Base-by-base conservation (phyloP, 2,888 invertebrate genomes). In the Halictus ligatus region DNA sequence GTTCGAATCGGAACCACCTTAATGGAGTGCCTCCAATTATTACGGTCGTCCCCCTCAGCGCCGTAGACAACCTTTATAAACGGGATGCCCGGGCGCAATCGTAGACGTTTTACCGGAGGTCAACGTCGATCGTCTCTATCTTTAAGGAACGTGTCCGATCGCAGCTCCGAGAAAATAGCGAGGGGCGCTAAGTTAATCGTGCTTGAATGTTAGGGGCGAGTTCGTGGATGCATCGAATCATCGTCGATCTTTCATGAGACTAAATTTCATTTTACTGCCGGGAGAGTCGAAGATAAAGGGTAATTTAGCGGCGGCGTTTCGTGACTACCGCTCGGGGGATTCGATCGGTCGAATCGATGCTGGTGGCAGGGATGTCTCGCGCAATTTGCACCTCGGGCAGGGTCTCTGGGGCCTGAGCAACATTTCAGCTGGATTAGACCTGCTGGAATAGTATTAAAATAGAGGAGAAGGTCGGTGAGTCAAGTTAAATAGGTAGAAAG, bases 11-110 rank as follows among this genome's bases (percentile, higher is more conserved):
- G 69, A 40, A 86, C 84, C 84, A 85, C 86, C 87, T 88, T 86
- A 78, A 81, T 83, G 83, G 84, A 87, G 81, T 79, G 80, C 78
- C 80, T 80, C 83, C 91, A 90, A 92, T 92, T 89, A 91, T 91
- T 88, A 85, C 84, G 84, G 80, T 71, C 84, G 77, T 81, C 80
- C 83, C 71, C 60, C 72, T n/a, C 40, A 43, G 67, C 81, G 71
- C 58, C 71, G 69, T 40, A 74, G 83, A 78, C 64, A 48, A 43
- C 73, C 58, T 78, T 87, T 87, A 86, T 90, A 87, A 86, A 90
- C 86, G 85, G 81, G 76, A 83, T 64, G 50, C 73, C 43, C 67
- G 71, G 71, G 5, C 21, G 15, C 5, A 15, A 46, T 77, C 25
- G 21, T 15, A 35, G 18, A 67, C 29, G 29, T 29, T 64, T 64